Evolutionary conservation across 2,113 vertebrate species (phyloP).

Genomic region (Greenwoodochromis staneri): DNA sequence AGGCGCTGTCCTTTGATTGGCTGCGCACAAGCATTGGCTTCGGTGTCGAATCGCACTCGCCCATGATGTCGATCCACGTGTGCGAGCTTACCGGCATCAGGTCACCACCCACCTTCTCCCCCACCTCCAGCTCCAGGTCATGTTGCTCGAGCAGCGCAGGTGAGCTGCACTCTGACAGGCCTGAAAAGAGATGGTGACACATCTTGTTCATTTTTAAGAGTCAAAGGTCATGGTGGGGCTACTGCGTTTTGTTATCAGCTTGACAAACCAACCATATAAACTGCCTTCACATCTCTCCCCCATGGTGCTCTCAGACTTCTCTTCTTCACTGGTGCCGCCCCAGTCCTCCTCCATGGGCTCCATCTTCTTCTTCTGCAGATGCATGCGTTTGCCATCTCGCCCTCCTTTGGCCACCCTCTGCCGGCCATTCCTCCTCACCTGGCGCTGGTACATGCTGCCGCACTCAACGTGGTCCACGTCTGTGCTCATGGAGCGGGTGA

Average conservation of each 20-base stretch:
- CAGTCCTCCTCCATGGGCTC: conserved; percentile 32
- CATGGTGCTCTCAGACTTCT: conserved; percentile 34
- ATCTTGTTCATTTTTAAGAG: background rate
- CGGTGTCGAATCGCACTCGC: conserved; percentile 51
- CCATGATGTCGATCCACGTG: background rate
- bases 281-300: conserved; percentile 41
- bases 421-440: conserved; percentile 38
- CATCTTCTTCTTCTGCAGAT: conserved; percentile 11
- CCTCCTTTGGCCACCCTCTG: conserved; percentile 13
- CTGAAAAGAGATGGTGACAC: background rate
- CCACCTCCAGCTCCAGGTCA: conserved; percentile 41
- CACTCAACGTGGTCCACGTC: conserved; percentile 51
- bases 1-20: conserved; percentile 13
- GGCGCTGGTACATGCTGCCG: conserved; percentile 47
- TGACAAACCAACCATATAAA: conserved; percentile 50
- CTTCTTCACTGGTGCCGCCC: conserved; percentile 39
- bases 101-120: conserved; percentile 3
- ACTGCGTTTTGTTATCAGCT: background rate
- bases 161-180: conserved; percentile 60
- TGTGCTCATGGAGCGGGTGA: conserved; percentile 68
- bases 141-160: conserved; percentile 41
- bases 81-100: background rate
- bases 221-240: background rate
- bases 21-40: background rate
- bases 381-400: background rate